Conservation (phyloP, 2,113 vertebrate species). For the Pachyramphus minor region DNA sequence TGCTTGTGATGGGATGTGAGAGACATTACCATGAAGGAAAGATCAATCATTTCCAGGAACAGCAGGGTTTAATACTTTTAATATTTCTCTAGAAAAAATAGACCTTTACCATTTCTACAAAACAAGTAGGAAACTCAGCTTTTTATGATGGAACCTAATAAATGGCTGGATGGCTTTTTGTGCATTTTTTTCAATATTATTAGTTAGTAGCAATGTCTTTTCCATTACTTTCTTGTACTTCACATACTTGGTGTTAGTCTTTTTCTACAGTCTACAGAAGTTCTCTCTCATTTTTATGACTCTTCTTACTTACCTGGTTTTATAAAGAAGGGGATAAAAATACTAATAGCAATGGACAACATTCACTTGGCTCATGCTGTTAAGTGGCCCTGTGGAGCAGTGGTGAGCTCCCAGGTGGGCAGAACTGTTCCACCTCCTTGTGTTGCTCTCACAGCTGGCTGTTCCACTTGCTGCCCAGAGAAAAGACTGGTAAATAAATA, state of each 20-base stretch:
- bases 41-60: background rate
- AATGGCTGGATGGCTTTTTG: background rate
- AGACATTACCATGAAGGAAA: background rate
- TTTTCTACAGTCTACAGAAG: background rate
- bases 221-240: background rate
- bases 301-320: background rate
- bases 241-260: background rate
- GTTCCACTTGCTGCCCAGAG: background rate
- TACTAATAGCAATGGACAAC: background rate
- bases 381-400: background rate
- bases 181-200: background rate
- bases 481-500: constrained; percentile 17
- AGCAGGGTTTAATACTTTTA: background rate
- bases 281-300: background rate
- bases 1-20: background rate
- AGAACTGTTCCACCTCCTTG: background rate
- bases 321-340: background rate
- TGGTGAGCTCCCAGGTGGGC: background rate
- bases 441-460: background rate
- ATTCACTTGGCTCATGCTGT: background rate
- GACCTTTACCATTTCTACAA: background rate
- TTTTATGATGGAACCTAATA: background rate
- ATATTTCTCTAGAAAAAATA: background rate
- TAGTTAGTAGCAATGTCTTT: background rate
- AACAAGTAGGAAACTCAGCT: background rate